Evolutionary conservation across 2,888 invertebrate genomes (phyloP), one percentile per base, ranked within the genome.

Genomic region (Syritta pipiens): DNA sequence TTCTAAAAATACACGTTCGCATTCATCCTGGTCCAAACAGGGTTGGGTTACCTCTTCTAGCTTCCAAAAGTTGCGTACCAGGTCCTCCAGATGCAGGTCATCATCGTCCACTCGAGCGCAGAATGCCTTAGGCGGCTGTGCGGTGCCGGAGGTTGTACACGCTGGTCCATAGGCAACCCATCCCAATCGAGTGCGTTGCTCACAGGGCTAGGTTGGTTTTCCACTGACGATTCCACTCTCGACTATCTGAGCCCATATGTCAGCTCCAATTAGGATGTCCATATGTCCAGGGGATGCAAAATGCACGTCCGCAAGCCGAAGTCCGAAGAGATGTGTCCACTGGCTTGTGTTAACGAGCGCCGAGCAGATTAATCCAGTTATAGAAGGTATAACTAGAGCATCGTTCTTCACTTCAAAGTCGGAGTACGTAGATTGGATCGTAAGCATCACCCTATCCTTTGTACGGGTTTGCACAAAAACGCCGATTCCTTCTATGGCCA

Each of bases 131-230:
- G 14, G 28, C 7, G 32, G 44, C 1, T 32, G 32, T 32, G 12
- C 9, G 17, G 1, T 40, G 40, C 14, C 30, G 4, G 17, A 7
- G 10, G 35, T 22, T 17, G 26, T 12, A 1, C 37, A 17, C 7
- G 60, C 55, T 4, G 62, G 65, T 28, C 65, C 69, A 30, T 53
- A 69, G 4, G 63, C 67, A 10, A 65, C 57, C 62, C 62, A 76
- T n/a, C 76, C 76, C 6, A 68, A 42, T 4, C 24, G 26, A 0
- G 62, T 76, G 7, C 28, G 42, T 7, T 68, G 62, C 1, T 42
- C 62, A 14, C 49, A 37, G 12, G 77, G 69, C 26, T 71, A 30
- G 7, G 53, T 12, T 48, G 42, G 20, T 7, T 26, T 37, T 0
- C 76, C 68, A 17, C 3, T 20, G 20, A 51, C 30, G 6, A 75